Percentiles rank a stretch among this genome's conserved stretches.
phyloP scores from a whole-genome alignment of 2,888 invertebrate genomes.

The Drepanosiphum platanoidis region DNA sequence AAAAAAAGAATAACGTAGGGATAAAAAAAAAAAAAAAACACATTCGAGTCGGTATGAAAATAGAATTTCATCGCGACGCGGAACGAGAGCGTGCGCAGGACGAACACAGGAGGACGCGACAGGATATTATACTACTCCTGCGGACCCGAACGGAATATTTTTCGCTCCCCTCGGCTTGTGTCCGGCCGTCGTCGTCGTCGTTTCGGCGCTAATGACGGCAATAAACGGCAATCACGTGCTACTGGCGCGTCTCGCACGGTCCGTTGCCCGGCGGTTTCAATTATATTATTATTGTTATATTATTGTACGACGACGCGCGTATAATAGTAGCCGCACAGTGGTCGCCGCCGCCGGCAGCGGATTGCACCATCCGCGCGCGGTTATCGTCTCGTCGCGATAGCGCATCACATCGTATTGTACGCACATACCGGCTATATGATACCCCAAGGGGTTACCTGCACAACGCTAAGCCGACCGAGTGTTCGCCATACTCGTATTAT shows the following conservation, averaged over 20 bases:
- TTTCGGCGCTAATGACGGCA: constrained; percentile 53
- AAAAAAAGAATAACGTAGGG: background rate
- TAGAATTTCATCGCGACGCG: background rate
- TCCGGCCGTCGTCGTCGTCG: no score
- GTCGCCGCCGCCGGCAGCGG: background rate
- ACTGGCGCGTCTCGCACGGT: constrained; percentile 7
- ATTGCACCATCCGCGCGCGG: background rate
- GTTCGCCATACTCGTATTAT: no score
- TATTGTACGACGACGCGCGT: no score
- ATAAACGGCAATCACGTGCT: constrained; percentile 59
- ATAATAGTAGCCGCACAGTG: no score
- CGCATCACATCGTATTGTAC: background rate
- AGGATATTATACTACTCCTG: constrained; percentile 14
- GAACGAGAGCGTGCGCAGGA: background rate
- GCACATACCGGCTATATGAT: background rate
- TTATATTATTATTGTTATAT: background rate
- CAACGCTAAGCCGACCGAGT: background rate
- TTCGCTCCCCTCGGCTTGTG: no score
- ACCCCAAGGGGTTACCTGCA: constrained; percentile 22
- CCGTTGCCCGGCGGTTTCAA: constrained; percentile 17
- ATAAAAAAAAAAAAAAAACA: background rate
- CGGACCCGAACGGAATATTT: constrained; percentile 7
- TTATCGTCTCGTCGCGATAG: background rate
- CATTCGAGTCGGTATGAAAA: background rate
- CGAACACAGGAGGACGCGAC: constrained; percentile 20